Evolutionary conservation across 2,797 vertebrate species (phyloP).

Genomic region (Tachyglossus aculeatus): DNA sequence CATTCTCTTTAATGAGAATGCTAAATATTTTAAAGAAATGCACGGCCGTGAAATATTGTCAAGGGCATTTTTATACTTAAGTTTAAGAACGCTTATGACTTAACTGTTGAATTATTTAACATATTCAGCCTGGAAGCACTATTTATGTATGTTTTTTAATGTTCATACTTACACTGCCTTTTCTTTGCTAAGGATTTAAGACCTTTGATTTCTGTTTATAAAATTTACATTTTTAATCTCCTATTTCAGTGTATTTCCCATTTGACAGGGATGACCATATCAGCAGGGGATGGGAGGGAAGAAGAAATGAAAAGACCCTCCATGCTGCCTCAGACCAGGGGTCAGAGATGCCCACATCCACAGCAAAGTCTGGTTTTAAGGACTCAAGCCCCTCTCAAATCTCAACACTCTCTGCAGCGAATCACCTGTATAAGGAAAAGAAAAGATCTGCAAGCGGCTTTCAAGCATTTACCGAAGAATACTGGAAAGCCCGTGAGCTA

Average conservation of each 20-base stretch:
- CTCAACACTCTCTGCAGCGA: conserved; percentile 49
- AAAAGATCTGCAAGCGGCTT: neutral
- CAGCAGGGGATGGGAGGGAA: conserved; percentile 39
- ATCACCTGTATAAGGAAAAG: conserved; percentile 44
- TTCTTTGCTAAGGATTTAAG: conserved; percentile 80
- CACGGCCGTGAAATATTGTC: conserved; percentile 82
- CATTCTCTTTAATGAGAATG: conserved; percentile 87
- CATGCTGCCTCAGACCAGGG: neutral
- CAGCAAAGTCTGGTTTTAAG: conserved; percentile 46
- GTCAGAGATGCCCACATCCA: conserved; percentile 38
- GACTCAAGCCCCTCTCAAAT: conserved; percentile 45
- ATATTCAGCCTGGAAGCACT: conserved; percentile 81
- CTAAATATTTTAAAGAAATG: conserved; percentile 88
- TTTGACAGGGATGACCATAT: conserved; percentile 68
- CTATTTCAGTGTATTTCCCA: conserved; percentile 68
- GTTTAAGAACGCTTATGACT: conserved; percentile 84
- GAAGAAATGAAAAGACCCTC: conserved; percentile 36
- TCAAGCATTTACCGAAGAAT: conserved; percentile 14
- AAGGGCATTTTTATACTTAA: conserved; percentile 88
- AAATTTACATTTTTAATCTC: conserved; percentile 85
- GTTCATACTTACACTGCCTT: conserved; percentile 80
- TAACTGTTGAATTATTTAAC: conserved; percentile 85
- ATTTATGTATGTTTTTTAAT: conserved; percentile 84
- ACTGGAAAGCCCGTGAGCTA: neutral
- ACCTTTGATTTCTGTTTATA: conserved; percentile 82